These are phyloP conservation scores for Tenualosa ilisha DNA, from an alignment of 2,797 vertebrate genomes.

Conservation along the genomic window DNA sequence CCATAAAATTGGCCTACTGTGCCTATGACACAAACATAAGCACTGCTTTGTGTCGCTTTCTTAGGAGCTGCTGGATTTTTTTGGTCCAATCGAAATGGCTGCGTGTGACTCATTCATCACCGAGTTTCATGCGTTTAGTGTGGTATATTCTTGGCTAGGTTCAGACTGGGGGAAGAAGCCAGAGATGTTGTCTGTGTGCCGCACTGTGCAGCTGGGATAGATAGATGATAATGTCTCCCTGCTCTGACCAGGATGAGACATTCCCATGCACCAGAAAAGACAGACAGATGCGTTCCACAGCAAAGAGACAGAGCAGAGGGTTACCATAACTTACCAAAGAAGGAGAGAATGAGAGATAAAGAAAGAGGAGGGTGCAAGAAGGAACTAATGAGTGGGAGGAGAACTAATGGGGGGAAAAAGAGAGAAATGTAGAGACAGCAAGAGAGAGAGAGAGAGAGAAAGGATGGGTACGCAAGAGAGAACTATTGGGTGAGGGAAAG, in stretches of 20 bases:
- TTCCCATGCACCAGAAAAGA: constrained; percentile 5
- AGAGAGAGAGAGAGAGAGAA: neutral
- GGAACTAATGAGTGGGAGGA: constrained; percentile 27
- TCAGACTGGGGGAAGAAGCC: neutral
- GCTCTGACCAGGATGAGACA: neutral
- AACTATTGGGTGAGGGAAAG: neutral
- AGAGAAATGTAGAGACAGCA: neutral
- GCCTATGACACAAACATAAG: neutral
- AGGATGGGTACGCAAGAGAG: constrained; percentile 4
- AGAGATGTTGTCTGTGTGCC: neutral
- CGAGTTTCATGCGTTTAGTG: neutral
- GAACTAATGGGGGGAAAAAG: neutral
- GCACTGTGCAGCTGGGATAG: neutral
- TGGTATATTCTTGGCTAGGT: neutral
- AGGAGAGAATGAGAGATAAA: constrained; percentile 37
- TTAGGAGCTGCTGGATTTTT: neutral
- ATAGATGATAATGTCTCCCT: neutral
- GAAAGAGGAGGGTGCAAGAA: neutral
- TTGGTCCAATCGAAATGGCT: neutral
- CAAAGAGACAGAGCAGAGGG: constrained; percentile 31
- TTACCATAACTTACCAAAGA: constrained; percentile 33
- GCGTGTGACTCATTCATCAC: neutral
- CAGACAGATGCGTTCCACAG: neutral
- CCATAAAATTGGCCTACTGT: neutral
- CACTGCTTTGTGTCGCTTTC: neutral